phyloP scores from a whole-genome alignment of 2,888 invertebrate species.

The Pseudeuparius sepicola region DNA sequence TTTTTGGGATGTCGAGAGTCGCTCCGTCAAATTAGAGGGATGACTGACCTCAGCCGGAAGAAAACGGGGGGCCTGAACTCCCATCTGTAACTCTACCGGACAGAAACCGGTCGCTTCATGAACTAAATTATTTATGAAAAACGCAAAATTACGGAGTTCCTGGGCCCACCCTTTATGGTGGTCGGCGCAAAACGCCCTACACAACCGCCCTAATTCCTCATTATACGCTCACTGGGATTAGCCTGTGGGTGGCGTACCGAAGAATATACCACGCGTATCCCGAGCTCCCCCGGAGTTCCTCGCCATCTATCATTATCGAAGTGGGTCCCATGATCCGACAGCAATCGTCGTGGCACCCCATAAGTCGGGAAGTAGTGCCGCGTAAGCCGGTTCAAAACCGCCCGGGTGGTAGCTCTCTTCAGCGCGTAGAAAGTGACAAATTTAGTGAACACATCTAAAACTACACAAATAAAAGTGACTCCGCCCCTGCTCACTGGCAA shows the following conservation, averaged over 20 bases:
- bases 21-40: too few species aligned
- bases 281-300: too few species aligned
- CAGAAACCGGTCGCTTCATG: slow-evolving; percentile 13
- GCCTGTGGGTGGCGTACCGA: slow-evolving; percentile 17
- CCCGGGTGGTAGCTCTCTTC: slow-evolving; percentile 15
- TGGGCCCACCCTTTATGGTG: slow-evolving; percentile 3
- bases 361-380: slow-evolving; percentile 1
- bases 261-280: too few species aligned
- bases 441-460: slow-evolving; percentile 18
- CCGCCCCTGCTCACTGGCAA: slow-evolving; percentile 9
- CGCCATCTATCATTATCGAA: slow-evolving; percentile 18
- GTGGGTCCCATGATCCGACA: slow-evolving; percentile 17
- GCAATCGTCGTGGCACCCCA: slow-evolving; percentile 10
- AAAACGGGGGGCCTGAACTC: too few species aligned
- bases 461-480: slow-evolving; percentile 15
- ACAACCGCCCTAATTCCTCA: slow-evolving; percentile 16
- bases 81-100: slow-evolving; percentile 11
- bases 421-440: slow-evolving; percentile 14
- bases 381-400: too few species aligned
- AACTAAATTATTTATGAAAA: slow-evolving; percentile 11
- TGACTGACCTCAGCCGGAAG: too few species aligned
- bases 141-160: slow-evolving; percentile 3
- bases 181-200: slow-evolving; percentile 6
- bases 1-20: too few species aligned
- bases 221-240: slow-evolving; percentile 20